Evolutionary conservation across 2,888 invertebrate species (phyloP).

Genomic region (Cephus nigrinus): DNA sequence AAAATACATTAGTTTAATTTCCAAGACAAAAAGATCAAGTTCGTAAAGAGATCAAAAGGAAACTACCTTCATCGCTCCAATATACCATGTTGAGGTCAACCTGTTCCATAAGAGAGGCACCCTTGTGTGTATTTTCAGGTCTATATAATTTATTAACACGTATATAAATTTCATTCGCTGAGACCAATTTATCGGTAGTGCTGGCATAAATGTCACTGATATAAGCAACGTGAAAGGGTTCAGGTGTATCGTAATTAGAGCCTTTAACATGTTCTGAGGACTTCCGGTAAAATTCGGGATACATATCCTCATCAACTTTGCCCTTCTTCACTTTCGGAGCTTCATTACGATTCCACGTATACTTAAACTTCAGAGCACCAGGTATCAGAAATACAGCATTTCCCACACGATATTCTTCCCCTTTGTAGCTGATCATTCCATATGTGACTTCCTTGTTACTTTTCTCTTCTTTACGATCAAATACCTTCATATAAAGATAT

Average conservation of each 20-base stretch:
- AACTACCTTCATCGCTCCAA: constrained; percentile 80
- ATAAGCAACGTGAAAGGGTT: constrained; percentile 81
- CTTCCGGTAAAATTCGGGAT: constrained; percentile 85
- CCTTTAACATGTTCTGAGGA: constrained; percentile 76
- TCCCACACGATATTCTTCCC: constrained; percentile 74
- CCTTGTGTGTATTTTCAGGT: constrained; percentile 79
- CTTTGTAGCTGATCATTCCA: constrained; percentile 70
- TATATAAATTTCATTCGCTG: constrained; percentile 73
- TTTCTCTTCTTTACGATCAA: constrained; percentile 37
- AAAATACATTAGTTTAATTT: constrained; percentile 7
- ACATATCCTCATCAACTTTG: constrained; percentile 77
- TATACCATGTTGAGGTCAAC: constrained; percentile 80
- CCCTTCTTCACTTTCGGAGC: constrained; percentile 50
- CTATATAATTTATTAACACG: constrained; percentile 78
- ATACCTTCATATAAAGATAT: constrained; percentile 29
- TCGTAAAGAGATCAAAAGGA: constrained; percentile 12
- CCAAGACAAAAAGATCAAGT: constrained; percentile 12
- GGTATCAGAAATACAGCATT: constrained; percentile 78
- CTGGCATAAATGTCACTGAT: constrained; percentile 74
- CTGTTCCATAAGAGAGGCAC: constrained; percentile 69
- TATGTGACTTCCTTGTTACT: constrained; percentile 52
- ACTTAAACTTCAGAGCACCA: constrained; percentile 72
- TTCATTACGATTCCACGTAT: constrained; percentile 32
- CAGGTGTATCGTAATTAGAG: constrained; percentile 78
- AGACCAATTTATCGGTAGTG: constrained; percentile 69